Evolutionary conservation across 2,113 vertebrate genomes (phyloP).

Genomic region (Sinocyclocheilus anshuiensis): DNA sequence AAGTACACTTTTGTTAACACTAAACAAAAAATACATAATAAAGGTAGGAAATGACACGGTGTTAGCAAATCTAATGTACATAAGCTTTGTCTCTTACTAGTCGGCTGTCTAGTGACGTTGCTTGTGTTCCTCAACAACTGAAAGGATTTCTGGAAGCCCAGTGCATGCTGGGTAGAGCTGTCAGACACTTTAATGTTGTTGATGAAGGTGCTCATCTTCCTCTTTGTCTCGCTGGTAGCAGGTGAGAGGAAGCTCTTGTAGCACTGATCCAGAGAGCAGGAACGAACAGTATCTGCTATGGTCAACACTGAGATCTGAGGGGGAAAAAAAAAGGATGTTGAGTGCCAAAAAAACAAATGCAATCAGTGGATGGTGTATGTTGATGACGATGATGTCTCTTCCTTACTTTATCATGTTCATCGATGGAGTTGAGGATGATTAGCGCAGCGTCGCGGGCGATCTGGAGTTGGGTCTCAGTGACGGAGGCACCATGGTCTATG

Average conservation of each 20-base stretch:
- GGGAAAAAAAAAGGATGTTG: background rate
- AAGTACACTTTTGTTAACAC: background rate
- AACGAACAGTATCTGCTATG: conserved; percentile 87
- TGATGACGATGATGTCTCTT: background rate
- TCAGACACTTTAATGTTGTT: conserved; percentile 87
- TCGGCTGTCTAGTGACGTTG: conserved; percentile 82
- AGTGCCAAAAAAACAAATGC: background rate
- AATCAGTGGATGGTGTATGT: background rate
- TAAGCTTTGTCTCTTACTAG: conserved; percentile 79
- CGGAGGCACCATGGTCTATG: conserved; percentile 90
- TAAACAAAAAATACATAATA: background rate
- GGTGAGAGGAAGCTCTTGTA: conserved; percentile 93
- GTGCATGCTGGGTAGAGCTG: conserved; percentile 87
- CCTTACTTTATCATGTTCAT: conserved; percentile 93
- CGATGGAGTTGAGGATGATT: conserved; percentile 91
- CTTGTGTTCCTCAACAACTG: conserved; percentile 91
- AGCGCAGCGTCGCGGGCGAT: conserved; percentile 93
- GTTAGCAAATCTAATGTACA: background rate
- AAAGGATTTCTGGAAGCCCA: conserved; percentile 95
- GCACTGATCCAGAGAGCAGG: conserved; percentile 95
- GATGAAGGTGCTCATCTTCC: conserved; percentile 96
- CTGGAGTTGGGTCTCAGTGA: conserved; percentile 94
- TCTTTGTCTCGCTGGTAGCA: conserved; percentile 96
- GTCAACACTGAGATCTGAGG: conserved; percentile 90
- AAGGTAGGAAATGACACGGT: background rate